These are phyloP conservation scores for Scomber japonicus DNA, from an alignment of 2,113 vertebrate species.

Conservation along the genomic window DNA sequence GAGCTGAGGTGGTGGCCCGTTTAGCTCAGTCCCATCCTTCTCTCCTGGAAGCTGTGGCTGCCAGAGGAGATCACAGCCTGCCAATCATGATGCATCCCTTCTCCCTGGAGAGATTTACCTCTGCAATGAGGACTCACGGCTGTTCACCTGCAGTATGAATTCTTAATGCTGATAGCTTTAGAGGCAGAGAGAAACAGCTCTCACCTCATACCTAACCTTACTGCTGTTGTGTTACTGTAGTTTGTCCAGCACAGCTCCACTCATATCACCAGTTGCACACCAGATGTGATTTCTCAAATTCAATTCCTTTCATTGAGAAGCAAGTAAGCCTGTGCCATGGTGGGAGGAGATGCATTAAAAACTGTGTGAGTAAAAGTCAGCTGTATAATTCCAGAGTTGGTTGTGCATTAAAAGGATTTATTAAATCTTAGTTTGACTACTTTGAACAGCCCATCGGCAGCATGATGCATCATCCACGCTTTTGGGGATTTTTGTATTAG, in stretches of 20 bases:
- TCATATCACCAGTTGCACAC: too few species aligned
- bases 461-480: too few species aligned
- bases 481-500: too few species aligned
- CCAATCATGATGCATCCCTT: neutral
- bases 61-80: constrained; percentile 2
- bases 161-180: neutral
- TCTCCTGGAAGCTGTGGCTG: constrained; percentile 17
- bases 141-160: neutral
- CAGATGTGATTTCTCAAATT: too few species aligned
- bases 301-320: too few species aligned
- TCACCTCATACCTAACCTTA: neutral
- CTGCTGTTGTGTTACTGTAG: neutral
- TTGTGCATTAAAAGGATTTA: too few species aligned
- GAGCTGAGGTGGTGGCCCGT: neutral
- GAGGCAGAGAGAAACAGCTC: neutral
- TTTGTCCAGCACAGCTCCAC: neutral
- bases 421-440: too few species aligned
- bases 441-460: too few species aligned
- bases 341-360: too few species aligned
- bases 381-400: too few species aligned
- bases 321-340: too few species aligned
- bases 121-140: neutral
- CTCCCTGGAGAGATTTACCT: neutral
- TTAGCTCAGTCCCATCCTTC: constrained; percentile 9
- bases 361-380: too few species aligned